A percentile compares a stretch with the other conserved stretches of the same genome.
phyloP scores from a whole-genome alignment of 2,113 vertebrate genomes.

The Numida meleagris region DNA sequence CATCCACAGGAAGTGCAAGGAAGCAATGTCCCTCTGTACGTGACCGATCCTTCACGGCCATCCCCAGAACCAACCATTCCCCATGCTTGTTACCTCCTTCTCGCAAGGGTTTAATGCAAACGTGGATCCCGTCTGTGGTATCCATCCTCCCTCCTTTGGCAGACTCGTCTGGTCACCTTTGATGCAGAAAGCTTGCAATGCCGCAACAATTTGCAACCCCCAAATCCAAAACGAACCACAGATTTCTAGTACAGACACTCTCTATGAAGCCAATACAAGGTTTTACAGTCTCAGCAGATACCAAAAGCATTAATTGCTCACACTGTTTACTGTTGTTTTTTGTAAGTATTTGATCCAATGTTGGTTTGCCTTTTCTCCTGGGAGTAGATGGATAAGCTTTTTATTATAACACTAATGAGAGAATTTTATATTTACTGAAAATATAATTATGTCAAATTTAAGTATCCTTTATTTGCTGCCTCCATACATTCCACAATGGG shows the following conservation, averaged over 20 bases:
- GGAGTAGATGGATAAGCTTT: slow-evolving; percentile 31
- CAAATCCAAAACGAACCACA: background rate
- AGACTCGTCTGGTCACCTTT: background rate
- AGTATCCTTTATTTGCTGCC: slow-evolving; percentile 51
- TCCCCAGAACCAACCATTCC: background rate
- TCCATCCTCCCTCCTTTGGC: background rate
- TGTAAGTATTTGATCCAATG: slow-evolving; percentile 47
- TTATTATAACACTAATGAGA: slow-evolving; percentile 59
- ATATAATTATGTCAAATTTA: slow-evolving; percentile 42
- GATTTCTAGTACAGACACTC: background rate
- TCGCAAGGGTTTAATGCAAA: background rate
- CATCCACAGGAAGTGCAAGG: background rate
- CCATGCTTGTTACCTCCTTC: background rate
- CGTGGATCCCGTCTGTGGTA: background rate
- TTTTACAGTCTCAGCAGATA: slow-evolving; percentile 45
- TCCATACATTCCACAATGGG: slow-evolving; percentile 59
- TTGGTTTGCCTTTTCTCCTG: slow-evolving; percentile 43
- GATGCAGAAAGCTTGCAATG: background rate
- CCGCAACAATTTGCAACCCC: background rate
- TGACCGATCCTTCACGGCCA: background rate
- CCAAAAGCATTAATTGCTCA: slow-evolving; percentile 30
- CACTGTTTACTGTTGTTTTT: slow-evolving; percentile 11
- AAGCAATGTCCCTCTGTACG: background rate
- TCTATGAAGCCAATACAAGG: background rate
- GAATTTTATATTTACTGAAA: slow-evolving; percentile 62